A percentile compares a stretch with the other conserved stretches of the same genome.
phyloP scores from a whole-genome alignment of 2,113 vertebrate genomes.

The Sialia sialis region DNA sequence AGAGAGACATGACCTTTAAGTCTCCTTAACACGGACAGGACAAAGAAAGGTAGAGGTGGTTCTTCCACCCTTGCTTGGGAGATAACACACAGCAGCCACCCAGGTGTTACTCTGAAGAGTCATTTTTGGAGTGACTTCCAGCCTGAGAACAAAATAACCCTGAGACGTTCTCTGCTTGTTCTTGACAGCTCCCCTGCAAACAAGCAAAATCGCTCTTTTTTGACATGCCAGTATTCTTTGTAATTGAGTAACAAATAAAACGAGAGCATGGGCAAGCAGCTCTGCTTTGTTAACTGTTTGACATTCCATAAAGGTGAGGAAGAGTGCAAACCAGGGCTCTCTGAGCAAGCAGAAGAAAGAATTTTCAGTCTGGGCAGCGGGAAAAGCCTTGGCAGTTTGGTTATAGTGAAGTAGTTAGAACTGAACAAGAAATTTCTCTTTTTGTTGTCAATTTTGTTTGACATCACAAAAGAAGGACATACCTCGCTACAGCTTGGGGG shows the following conservation, averaged over 20 bases:
- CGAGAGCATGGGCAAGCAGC: background rate
- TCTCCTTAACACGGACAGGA: background rate
- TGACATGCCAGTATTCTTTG: background rate
- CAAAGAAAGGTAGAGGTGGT: background rate
- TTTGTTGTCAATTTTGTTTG: background rate
- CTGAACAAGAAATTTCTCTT: background rate
- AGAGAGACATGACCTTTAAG: background rate
- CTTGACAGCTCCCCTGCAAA: background rate
- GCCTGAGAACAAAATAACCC: background rate
- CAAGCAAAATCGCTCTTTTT: background rate
- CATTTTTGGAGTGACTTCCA: background rate
- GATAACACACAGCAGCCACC: background rate
- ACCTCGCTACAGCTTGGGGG: background rate
- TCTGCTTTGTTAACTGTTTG: background rate
- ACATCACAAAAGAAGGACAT: background rate
- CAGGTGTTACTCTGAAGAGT: background rate
- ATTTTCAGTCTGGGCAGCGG: background rate
- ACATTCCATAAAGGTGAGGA: background rate
- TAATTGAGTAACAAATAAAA: conserved; percentile 1
- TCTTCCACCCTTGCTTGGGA: background rate
- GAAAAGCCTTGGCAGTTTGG: background rate
- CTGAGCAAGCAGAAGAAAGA: background rate
- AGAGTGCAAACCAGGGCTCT: background rate
- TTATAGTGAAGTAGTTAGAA: background rate
- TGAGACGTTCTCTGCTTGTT: background rate